Base-by-base conservation (phyloP, 1,140 invertebrate species). In the Zaprionus kolodkinae region DNA sequence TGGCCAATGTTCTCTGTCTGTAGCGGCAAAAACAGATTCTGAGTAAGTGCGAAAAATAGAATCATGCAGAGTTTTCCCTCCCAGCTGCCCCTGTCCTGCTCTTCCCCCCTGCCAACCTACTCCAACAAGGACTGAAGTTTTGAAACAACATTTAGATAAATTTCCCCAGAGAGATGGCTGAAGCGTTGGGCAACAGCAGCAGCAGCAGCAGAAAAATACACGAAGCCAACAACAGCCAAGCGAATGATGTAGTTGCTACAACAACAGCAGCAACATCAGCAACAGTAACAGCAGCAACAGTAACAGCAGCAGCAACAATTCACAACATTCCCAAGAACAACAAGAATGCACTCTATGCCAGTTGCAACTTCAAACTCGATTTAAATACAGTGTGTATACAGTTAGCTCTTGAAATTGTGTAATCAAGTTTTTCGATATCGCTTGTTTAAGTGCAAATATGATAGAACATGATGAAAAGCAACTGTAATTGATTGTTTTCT, bases 101-200 rank as follows among this genome's bases (percentile, higher is more conserved):
- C 15, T 3, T 10, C 21, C 11, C 35, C 15, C 12, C 15, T 43
- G 27, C 27, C 50, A 54, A 21, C 25, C 63, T 50, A 30, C 25
- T n/a, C 71, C 56, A 48, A 72, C 72, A 66, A 85, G 81, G 21
- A 21, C 67, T 78, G 79, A 91, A 91, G 88, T 91, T 91, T 91
- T 91, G 87, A 91, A 91, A 91, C 83, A 91, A 91, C 88, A 91
- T 91, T 91, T 88, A 91, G 88, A 91, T 91, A 91, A 85, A 91
- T 91, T 91, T 91, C 88, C 88, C 88, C 64, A 50, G 88, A 83
- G 88, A 87, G 78, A 61, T 55, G 45, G 40, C 25, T 21, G 35
- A 54, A 54, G 43, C 40, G 60, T 56, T 70, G 59, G 12, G 38
- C 36, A 67, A 57, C 40, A 63, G 48, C 40, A 15, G 36, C 35